Evolutionary conservation across 2,797 vertebrate genomes (phyloP).

Genomic region (Chelidonichthys spinosus): DNA sequence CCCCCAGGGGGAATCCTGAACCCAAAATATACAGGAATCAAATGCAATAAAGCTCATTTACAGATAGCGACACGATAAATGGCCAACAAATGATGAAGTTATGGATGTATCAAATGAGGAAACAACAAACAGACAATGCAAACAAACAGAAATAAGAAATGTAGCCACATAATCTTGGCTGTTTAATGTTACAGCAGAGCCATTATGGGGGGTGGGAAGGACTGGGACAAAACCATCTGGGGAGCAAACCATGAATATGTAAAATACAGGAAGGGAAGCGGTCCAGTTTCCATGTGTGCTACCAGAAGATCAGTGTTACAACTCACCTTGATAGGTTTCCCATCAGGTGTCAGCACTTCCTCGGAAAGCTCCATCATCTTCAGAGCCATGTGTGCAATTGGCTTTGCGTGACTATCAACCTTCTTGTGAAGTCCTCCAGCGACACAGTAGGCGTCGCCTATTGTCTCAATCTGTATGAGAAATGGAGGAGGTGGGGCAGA

Average conservation of each 20-base stretch:
- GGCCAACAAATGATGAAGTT: too few species aligned
- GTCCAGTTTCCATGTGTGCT: not conserved
- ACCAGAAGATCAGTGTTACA: not conserved
- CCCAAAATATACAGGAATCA: not conserved
- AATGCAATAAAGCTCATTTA: not conserved
- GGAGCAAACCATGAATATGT: not conserved
- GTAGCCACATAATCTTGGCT: not conserved
- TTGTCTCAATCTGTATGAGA: slow-evolving; percentile 93
- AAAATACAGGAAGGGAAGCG: not conserved
- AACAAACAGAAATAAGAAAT: not conserved
- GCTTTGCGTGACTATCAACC: slow-evolving; percentile 94
- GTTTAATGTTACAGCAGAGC: not conserved
- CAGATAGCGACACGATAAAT: not conserved
- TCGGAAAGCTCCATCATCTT: slow-evolving; percentile 99
- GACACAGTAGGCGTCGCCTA: slow-evolving; percentile 98
- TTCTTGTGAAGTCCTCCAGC: slow-evolving; percentile 96
- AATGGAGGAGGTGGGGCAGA: slow-evolving; percentile 9
- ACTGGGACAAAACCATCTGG: not conserved
- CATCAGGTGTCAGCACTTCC: slow-evolving; percentile 96
- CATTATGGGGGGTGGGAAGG: not conserved
- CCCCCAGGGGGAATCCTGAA: not conserved
- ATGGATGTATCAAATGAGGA: not conserved
- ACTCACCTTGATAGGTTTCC: slow-evolving; percentile 95
- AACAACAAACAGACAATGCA: not conserved
- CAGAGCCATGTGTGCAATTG: slow-evolving; percentile 97